Conservation (phyloP, 2,113 vertebrate species). For the Channa argus region DNA sequence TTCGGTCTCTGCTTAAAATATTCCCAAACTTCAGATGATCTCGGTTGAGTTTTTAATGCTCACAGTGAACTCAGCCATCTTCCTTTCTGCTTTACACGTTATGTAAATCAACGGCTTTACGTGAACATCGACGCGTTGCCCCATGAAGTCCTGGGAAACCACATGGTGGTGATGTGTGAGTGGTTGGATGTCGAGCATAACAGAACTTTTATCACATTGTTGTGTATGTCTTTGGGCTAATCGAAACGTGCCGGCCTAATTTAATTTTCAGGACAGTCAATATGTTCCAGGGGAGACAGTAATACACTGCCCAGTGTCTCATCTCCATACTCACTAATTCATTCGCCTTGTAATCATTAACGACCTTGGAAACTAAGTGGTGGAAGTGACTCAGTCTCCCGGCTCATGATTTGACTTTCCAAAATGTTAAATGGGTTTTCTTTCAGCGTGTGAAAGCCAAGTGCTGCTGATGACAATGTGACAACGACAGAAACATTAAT, state of each 20-base stretch:
- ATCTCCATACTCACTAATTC: conserved; percentile 52
- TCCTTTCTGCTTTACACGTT: no score
- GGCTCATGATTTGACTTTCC: conserved; percentile 3
- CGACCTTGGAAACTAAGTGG: conserved; percentile 44
- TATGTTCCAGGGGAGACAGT: conserved; percentile 33
- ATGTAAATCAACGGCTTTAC: no score
- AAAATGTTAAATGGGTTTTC: background rate
- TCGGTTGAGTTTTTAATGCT: no score
- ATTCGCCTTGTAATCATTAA: conserved; percentile 47
- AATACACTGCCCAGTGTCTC: conserved; percentile 35
- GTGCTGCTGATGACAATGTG: conserved; percentile 16
- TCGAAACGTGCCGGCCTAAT: background rate
- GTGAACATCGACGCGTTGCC: no score
- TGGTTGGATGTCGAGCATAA: no score
- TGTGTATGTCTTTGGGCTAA: background rate
- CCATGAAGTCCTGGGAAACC: no score
- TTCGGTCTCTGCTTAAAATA: no score
- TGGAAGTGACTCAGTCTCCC: conserved; percentile 6
- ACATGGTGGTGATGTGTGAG: no score
- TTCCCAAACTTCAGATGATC: no score
- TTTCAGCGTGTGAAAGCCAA: background rate
- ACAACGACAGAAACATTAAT: conserved; percentile 47
- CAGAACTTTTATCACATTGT: no score
- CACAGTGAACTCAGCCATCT: no score
- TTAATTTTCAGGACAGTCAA: conserved; percentile 41